phyloP scores from a whole-genome alignment of 2,113 vertebrate genomes.

The Castor canadensis region DNA sequence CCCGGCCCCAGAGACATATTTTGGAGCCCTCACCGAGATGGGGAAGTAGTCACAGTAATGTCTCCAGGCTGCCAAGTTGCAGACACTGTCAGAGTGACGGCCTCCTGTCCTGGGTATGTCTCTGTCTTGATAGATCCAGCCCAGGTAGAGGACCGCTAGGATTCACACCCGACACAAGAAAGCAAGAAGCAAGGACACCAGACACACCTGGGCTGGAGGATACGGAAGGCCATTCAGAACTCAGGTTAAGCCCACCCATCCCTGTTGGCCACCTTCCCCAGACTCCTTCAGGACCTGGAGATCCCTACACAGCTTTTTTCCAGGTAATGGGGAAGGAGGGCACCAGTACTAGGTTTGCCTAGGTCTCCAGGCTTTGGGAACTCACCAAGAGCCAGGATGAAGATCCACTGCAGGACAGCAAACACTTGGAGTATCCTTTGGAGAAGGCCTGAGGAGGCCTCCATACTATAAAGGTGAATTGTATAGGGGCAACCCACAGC shows the following conservation, averaged over 20 bases:
- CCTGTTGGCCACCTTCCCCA: accelerated
- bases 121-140: constrained; percentile 88
- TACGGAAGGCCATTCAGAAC: not conserved
- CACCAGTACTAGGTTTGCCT: not conserved
- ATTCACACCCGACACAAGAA: constrained; percentile 85
- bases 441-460: not conserved
- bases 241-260: accelerated
- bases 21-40: constrained; percentile 81
- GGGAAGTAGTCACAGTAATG: constrained; percentile 86
- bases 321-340: not conserved
- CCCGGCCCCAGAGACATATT: not conserved
- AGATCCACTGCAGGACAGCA: constrained; percentile 39
- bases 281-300: not conserved
- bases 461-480: too few species aligned
- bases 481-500: too few species aligned
- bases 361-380: not conserved
- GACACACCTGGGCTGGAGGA: constrained; percentile 17
- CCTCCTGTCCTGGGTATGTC: constrained; percentile 84
- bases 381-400: constrained; percentile 62
- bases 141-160: constrained; percentile 80
- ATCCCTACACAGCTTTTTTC: not conserved
- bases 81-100: constrained; percentile 78
- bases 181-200: constrained; percentile 72
- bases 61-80: constrained; percentile 84
- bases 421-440: not conserved